Percentiles rank a stretch among this genome's conserved stretches.
phyloP scores from a whole-genome alignment of 2,113 vertebrate species.

The Cottus gobio region DNA sequence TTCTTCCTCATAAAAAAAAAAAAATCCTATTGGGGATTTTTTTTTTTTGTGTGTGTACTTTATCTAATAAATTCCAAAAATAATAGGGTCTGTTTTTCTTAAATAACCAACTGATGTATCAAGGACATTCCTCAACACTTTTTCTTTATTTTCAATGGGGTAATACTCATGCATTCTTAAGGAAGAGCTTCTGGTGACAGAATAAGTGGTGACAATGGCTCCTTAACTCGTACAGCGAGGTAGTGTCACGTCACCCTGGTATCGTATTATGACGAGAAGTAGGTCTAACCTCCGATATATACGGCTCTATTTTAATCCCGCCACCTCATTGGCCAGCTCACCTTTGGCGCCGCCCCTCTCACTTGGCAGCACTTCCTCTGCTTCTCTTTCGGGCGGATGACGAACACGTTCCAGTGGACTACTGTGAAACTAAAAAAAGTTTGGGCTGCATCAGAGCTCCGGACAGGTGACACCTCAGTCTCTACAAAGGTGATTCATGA shows the following conservation, averaged over 20 bases:
- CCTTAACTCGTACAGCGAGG: not conserved
- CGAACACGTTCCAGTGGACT: conserved; percentile 12
- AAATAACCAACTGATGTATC: not conserved
- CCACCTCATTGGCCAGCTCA: conserved; percentile 71
- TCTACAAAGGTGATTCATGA: not conserved
- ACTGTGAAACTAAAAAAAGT: conserved; percentile 13
- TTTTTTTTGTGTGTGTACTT: not conserved
- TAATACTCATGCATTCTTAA: no score
- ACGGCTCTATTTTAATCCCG: conserved; percentile 83
- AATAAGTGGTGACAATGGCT: not conserved
- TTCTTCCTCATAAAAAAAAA: not conserved
- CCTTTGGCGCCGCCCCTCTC: conserved; percentile 57
- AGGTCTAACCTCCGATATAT: conserved; percentile 73
- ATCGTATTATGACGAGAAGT: conserved; percentile 33
- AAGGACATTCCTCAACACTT: not conserved
- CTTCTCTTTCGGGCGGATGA: conserved; percentile 25
- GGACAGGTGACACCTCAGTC: conserved; percentile 10
- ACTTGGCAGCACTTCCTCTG: conserved; percentile 1
- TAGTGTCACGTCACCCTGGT: conserved; percentile 2
- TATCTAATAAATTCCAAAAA: not conserved
- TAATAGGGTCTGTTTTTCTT: not conserved
- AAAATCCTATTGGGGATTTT: no score
- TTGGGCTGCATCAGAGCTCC: conserved; percentile 10
- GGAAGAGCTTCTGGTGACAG: not conserved
- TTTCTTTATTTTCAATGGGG: not conserved